phyloP scores from a whole-genome alignment of 2,113 vertebrate genomes.

The Archocentrus centrarchus region DNA sequence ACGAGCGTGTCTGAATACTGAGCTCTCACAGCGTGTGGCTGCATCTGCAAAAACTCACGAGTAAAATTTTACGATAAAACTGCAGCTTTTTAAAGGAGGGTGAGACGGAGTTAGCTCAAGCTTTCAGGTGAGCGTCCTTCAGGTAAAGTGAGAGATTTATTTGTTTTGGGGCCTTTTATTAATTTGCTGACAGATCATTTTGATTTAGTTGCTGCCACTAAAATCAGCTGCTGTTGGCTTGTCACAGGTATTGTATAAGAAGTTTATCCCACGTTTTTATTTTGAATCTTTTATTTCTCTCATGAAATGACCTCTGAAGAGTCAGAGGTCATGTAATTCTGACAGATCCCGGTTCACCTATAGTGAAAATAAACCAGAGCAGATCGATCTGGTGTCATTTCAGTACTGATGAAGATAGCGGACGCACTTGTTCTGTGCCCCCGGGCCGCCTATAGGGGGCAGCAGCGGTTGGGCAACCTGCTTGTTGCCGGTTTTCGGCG shows the following conservation, averaged over 20 bases:
- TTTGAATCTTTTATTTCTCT: neutral
- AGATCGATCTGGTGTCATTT: neutral
- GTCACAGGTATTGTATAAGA: neutral
- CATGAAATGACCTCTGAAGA: too few relatives aligned
- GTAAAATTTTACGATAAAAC: rapidly evolving
- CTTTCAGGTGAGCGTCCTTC: neutral
- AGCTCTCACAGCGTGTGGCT: neutral
- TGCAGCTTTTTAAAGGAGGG: rapidly evolving
- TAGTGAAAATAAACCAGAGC: neutral
- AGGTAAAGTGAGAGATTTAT: neutral
- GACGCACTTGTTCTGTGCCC: neutral
- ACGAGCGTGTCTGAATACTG: neutral
- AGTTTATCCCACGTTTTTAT: neutral
- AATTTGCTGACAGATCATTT: neutral
- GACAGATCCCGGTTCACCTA: neutral
- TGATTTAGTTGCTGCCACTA: neutral
- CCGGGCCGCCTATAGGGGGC: neutral
- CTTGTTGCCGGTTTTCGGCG: neutral
- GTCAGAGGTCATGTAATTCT: neutral
- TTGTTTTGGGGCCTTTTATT: neutral
- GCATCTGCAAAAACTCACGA: neutral
- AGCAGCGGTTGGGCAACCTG: neutral
- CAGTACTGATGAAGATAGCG: neutral
- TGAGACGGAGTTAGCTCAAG: neutral
- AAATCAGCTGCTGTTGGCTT: neutral